Evolutionary conservation across 1,140 invertebrate species (phyloP), one percentile per base, ranked within the genome.

Genomic region (Bathynomus jamesi): DNA sequence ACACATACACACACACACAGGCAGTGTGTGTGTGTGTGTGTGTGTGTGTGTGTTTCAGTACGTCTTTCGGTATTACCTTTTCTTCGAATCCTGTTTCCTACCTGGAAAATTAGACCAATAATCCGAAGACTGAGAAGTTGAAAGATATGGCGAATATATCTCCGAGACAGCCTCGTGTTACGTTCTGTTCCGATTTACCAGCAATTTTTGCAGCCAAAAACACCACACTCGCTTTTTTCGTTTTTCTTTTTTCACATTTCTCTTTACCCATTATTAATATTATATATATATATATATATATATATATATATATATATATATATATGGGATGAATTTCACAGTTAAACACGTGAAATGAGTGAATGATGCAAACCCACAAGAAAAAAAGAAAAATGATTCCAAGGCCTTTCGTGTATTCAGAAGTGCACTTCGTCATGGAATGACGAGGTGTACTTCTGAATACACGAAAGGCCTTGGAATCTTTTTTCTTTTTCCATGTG

Each of bases 261-360:
- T 66, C 29, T 32, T 32, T 27, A 8, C 8, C 2, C 17, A 29
- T 27, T 32, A 21, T 27, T 29, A 27, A 1, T 17, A 28, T 2
- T 64, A 64, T 64, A 64, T 64, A 28, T 64, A 64, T 64, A 28
- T 64, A 64, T 64, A 28, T 64, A 64, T 64, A 28, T 64, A 64
- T 64, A 28, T 64, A 64, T 64, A 28, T 64, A 64, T 64, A 28
- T 64, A 64, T 64, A 28, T 64, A 64, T 64, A 64, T 64, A 64
- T 64, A 28, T 28, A 25, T 28, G n/a, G 0, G 5, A 64, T 64
- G 13, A 0, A 8, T 40, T 40, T 7, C 7, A 40, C 32, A 40
- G 7, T 40, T 40, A 40, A 8, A 7, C 32, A 40, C 32, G 7
- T 40, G 32, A 40, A 7, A 40, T 40, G 7, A 8, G 17, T 8